Evolutionary conservation across 2,113 vertebrate genomes (phyloP), one percentile per base, ranked within the genome.

Genomic region (Shinisaurus crocodilurus): DNA sequence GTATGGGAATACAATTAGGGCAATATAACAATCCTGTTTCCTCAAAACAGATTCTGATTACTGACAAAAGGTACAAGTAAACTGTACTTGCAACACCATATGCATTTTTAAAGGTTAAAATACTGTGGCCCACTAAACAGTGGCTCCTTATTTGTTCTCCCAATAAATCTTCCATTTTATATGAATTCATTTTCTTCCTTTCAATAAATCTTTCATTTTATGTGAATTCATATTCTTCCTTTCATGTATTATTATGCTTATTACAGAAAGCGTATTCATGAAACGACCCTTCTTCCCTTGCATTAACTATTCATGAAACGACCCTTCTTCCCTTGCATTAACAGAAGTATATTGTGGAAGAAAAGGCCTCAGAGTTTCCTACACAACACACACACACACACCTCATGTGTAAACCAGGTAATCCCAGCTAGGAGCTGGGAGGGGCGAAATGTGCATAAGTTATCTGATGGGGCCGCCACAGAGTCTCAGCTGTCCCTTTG

Each of bases 1-100:
- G 0, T 45, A 0, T 13, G 81, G 6, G 32, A 5, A 0, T 2
- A 1, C 1, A 85, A 13, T 77, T 63, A 77, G 34, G 54, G 29
- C 27, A 76, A 60, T 43, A 29, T 60, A 76, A 18, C 34, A 50
- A 13, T 69, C 65, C 18, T 54, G 43, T 70, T 69, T 70, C 77
- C n/a, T 82, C 65, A 50, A 63, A 87, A 60, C 63, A 85, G 57
- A 77, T 32, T 63, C 34, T 34, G 25, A 88, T 15, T 48, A 88
- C n/a, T 65, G 40, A 79, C 37, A 77, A 43, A 77, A 77, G 1
- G 40, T 45, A 77, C 75, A 43, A 40, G 8, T 37, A 82, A 82
- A 82, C 34, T 37, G 80, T 20, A 81, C 50, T 3, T 81, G 34
- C 34, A 69, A 40, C 86, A 63, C 37, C 29, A 45, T 37, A 87